Base-by-base conservation (phyloP, 2,797 vertebrate genomes). In the Oceanodroma leucorhoa region DNA sequence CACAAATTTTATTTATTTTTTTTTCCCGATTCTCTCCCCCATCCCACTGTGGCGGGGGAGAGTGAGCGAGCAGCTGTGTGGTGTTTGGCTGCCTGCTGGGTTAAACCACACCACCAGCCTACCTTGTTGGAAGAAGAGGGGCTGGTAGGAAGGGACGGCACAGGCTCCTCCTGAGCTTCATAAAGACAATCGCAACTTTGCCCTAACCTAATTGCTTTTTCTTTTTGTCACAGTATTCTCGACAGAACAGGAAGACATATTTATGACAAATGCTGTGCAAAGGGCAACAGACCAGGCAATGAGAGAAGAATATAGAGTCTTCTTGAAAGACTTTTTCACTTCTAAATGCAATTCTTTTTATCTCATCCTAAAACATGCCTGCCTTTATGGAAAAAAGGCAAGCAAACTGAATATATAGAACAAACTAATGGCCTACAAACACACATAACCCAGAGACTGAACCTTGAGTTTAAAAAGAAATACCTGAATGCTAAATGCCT, bases 121-220 rank as follows among this genome's bases (percentile, higher is more conserved):
- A 8, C n/a, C 36, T 21, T 13, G 13, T 14, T 0, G 1, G 65
- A 15, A 75, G 51, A 8, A 41, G 45, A 38, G 20, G n/a, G 29
- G 48, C 27, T 46, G 51, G 13, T 14, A 27, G 40, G 38, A 79
- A 57, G 13, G 17, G n/a, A 53, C 0, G 1, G 7, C 14, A 19
- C 11, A 29, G 60, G 5, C 14, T 64, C 32, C 61, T 62, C 76
- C 60, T 75, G 32, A 32, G 27, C 23, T 85, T 45, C 34, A 6
- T 34, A 43, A 34, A 51, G 40, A 76, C 34, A 38, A 27, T 40
- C 36, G 10, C 12, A 78, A 78, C 41, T 64, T 62, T n/a, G 22
- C 26, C 29, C 22, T 36, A 62, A 67, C 11, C 26, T 21, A 80
- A 55, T 7, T 41, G 61, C 21, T 34, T 45, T 65, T 53, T 50